A percentile compares a stretch with the other conserved stretches of the same genome.
Evolutionary conservation across 2,888 invertebrate genomes (phyloP).

Genomic region (Eutolmus rufibarbis): DNA sequence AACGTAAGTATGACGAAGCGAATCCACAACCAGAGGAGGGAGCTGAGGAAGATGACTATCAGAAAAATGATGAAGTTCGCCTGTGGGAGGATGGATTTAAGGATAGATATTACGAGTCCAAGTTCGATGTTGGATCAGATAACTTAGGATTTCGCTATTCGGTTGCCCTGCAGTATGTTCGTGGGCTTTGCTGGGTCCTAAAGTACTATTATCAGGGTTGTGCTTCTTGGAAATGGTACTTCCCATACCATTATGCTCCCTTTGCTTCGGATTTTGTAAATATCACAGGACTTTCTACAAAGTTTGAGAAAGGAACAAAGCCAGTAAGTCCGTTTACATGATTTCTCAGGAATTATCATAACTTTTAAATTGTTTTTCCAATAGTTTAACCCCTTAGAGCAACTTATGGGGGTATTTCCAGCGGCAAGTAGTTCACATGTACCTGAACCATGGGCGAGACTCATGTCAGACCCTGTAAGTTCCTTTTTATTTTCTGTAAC

Average conservation of each 20-base stretch:
- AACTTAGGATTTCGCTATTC: constrained; percentile 87
- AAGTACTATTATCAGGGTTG: constrained; percentile 99
- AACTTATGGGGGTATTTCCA: constrained; percentile 99
- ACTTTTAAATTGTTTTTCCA: neutral
- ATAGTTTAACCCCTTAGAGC: constrained; percentile 95
- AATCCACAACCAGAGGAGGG: constrained; percentile 55
- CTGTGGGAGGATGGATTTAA: constrained; percentile 98
- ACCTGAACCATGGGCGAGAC: constrained; percentile 88
- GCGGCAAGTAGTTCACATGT: constrained; percentile 95
- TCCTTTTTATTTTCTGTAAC: neutral
- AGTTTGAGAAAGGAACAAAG: constrained; percentile 85
- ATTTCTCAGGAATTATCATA: neutral
- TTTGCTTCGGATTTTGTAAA: constrained; percentile 99
- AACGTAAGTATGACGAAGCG: constrained; percentile 55
- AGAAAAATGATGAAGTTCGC: constrained; percentile 86
- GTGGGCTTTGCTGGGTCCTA: constrained; percentile 97
- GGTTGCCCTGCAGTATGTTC: constrained; percentile 93
- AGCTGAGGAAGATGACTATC: constrained; percentile 69
- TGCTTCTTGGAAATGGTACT: constrained; percentile 99
- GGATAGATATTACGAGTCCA: constrained; percentile 95
- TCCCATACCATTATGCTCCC: constrained; percentile 99
- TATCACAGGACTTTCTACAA: constrained; percentile 82
- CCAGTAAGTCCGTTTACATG: constrained; percentile 71
- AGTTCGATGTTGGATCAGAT: constrained; percentile 81
- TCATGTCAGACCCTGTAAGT: constrained; percentile 90